Conservation (phyloP, 2,113 vertebrate species). For the Platycercus adscitus region DNA sequence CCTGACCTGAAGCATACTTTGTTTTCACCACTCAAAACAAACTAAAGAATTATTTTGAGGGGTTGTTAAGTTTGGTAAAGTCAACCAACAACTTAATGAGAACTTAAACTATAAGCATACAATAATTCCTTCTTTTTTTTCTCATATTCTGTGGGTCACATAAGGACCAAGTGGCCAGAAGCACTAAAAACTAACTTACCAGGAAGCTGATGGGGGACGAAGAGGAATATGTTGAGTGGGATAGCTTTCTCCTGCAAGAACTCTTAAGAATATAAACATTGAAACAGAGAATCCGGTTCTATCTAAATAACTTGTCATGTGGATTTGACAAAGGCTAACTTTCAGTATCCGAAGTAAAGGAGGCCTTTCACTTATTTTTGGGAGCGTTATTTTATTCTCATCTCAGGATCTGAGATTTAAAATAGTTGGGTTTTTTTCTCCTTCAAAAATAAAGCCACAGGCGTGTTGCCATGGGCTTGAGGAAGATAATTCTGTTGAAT, state of each 20-base stretch:
- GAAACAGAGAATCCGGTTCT: background rate
- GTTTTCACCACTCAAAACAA: background rate
- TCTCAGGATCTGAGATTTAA: background rate
- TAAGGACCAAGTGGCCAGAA: background rate
- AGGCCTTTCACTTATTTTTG: background rate
- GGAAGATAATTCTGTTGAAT: background rate
- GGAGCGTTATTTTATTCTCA: background rate
- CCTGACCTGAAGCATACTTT: background rate
- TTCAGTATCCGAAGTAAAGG: background rate
- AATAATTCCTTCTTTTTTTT: background rate
- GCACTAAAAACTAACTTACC: background rate
- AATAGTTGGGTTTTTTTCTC: background rate
- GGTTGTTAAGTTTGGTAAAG: background rate
- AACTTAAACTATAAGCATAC: background rate
- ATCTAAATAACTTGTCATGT: background rate
- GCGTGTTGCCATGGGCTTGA: background rate
- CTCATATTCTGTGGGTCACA: background rate
- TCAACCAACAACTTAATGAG: background rate
- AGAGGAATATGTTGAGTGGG: background rate
- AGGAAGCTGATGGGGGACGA: background rate
- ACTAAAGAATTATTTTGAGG: background rate
- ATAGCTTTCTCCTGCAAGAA: background rate
- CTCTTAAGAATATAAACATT: background rate
- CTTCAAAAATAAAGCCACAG: background rate
- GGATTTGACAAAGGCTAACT: background rate